Evolutionary conservation across 1,140 invertebrate genomes (phyloP).

Genomic region (Apis florea): DNA sequence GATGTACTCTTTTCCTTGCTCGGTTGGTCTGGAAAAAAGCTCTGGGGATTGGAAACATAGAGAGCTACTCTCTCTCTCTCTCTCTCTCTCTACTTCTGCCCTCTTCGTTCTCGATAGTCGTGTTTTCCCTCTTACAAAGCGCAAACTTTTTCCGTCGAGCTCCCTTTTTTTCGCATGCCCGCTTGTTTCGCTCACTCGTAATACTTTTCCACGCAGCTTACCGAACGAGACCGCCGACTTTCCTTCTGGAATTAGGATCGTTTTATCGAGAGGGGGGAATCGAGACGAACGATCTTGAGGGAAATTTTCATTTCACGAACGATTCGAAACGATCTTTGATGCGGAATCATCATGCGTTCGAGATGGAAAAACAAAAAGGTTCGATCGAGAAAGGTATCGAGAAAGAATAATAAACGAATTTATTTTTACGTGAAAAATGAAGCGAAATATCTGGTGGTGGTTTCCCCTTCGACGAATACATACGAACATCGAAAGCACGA

Average conservation of each 20-base stretch:
- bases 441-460: too few relatives aligned
- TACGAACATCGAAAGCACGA: too few relatives aligned
- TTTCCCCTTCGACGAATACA: too few relatives aligned
- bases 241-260: not conserved
- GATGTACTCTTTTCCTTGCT: conserved; percentile 51
- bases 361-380: too few relatives aligned
- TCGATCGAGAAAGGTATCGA: too few relatives aligned
- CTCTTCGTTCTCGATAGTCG: conserved; percentile 25
- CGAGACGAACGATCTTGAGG: not conserved
- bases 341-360: too few relatives aligned
- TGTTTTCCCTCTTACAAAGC: conserved; percentile 16
- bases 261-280: not conserved
- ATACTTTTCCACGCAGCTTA: conserved; percentile 10
- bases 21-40: conserved; percentile 49
- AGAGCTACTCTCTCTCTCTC: conserved; percentile 30
- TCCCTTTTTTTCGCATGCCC: not conserved
- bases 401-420: too few relatives aligned
- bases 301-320: not conserved
- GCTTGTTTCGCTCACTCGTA: not conserved
- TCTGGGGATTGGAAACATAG: conserved; percentile 44
- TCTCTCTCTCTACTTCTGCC: too few relatives aligned
- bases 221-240: not conserved
- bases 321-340: not conserved
- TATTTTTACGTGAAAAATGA: too few relatives aligned
- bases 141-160: conserved; percentile 24